These are phyloP conservation scores for Mystacides longicornis DNA, from an alignment of 2,888 invertebrate species.

Conservation along the genomic window DNA sequence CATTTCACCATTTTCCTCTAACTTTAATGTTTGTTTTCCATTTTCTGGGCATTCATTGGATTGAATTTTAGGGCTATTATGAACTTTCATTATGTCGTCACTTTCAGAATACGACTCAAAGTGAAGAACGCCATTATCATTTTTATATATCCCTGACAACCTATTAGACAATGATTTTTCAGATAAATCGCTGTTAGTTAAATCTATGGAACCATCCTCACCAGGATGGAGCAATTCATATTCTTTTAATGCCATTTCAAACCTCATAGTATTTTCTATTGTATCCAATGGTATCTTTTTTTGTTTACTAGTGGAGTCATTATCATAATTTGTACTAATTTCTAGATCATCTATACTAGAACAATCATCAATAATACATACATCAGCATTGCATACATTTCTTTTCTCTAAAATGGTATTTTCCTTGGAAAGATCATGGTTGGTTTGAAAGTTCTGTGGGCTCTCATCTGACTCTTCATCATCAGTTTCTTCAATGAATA, in stretches of 20 bases:
- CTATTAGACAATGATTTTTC: slow-evolving; percentile 4
- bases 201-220: slow-evolving; percentile 7
- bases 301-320: not conserved
- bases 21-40: too few relatives aligned
- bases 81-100: slow-evolving; percentile 7
- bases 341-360: not conserved
- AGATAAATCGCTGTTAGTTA: slow-evolving; percentile 9
- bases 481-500: not conserved
- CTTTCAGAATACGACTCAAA: slow-evolving; percentile 29
- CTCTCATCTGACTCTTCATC: not conserved
- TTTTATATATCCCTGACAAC: slow-evolving; percentile 14
- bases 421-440: not conserved
- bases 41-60: too few relatives aligned
- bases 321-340: not conserved
- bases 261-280: not conserved
- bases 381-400: not conserved
- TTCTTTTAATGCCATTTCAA: not conserved
- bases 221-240: not conserved
- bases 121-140: slow-evolving; percentile 28
- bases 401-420: not conserved
- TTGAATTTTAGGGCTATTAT: slow-evolving; percentile 4
- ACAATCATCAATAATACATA: not conserved
- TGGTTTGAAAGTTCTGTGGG: not conserved
- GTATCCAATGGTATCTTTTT: not conserved
- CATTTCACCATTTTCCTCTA: too few relatives aligned